phyloP scores from a whole-genome alignment of 2,797 vertebrate species.

The Aphelocoma californica region DNA sequence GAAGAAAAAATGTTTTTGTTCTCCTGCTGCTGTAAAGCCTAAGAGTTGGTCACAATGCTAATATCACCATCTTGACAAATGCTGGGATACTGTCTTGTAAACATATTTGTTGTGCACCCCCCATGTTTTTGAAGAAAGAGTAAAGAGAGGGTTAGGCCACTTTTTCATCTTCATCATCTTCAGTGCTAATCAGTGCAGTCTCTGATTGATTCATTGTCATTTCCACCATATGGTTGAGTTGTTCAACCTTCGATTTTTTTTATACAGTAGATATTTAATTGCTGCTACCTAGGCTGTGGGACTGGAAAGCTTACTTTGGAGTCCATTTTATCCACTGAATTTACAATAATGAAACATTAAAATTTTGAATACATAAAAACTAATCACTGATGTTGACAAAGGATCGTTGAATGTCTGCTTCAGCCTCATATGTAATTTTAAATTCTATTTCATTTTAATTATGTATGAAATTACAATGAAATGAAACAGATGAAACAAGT shows the following conservation, averaged over 20 bases:
- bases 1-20: rapidly evolving
- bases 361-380: not conserved
- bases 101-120: not conserved
- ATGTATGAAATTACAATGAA: not conserved
- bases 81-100: not conserved
- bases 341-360: not conserved
- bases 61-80: not conserved
- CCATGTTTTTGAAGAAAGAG: not conserved
- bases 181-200: not conserved
- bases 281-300: not conserved
- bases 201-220: not conserved
- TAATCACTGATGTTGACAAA: slow-evolving; percentile 1
- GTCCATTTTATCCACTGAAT: not conserved
- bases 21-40: not conserved
- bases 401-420: not conserved
- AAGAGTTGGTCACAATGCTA: not conserved
- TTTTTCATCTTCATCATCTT: not conserved
- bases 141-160: not conserved
- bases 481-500: not conserved
- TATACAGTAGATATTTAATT: not conserved
- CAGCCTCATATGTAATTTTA: not conserved
- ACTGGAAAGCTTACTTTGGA: not conserved
- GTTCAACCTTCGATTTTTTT: not conserved
- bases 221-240: not conserved
- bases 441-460: slow-evolving; percentile 33